Conservation (phyloP, 92 coral and sea anemone species). For the Heliopora coerulea region DNA sequence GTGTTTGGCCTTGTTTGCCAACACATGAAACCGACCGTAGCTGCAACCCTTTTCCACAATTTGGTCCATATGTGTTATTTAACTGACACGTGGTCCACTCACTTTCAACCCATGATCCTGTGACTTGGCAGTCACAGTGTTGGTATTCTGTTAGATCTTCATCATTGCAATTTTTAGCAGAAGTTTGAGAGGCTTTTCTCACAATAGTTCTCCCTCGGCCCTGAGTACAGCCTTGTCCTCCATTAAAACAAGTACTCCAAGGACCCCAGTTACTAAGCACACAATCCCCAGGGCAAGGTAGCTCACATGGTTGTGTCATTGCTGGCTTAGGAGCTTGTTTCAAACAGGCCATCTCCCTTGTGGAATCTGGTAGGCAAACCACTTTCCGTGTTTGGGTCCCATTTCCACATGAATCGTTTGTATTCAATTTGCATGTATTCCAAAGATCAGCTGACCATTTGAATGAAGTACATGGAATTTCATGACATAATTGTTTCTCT, state of each 20-base stretch:
- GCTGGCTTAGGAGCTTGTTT: conserved; percentile 38
- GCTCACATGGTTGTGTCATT: background rate
- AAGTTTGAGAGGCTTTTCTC: background rate
- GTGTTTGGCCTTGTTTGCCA: background rate
- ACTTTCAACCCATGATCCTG: conserved; percentile 2
- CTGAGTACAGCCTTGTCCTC: background rate
- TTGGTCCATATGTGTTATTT: conserved; percentile 2
- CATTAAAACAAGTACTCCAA: conserved; percentile 9
- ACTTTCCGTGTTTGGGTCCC: conserved; percentile 19
- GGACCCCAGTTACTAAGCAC: background rate
- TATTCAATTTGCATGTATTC: conserved; percentile 10
- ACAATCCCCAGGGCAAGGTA: conserved; percentile 75
- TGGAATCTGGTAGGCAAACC: conserved; percentile 21
- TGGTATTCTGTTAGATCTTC: background rate
- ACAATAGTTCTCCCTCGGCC: background rate
- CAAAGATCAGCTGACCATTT: conserved; percentile 32
- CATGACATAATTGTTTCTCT: conserved; percentile 29
- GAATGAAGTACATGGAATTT: conserved; percentile 4
- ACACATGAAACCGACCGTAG: conserved; percentile 22
- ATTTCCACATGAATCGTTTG: conserved; percentile 16
- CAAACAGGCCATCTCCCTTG: conserved; percentile 9
- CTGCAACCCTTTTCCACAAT: conserved; percentile 26
- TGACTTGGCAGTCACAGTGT: background rate
- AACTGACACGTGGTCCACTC: conserved; percentile 26
- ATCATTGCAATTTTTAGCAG: background rate